phyloP scores from a whole-genome alignment of 2,113 vertebrate genomes.

The Thunnus maccoyii region DNA sequence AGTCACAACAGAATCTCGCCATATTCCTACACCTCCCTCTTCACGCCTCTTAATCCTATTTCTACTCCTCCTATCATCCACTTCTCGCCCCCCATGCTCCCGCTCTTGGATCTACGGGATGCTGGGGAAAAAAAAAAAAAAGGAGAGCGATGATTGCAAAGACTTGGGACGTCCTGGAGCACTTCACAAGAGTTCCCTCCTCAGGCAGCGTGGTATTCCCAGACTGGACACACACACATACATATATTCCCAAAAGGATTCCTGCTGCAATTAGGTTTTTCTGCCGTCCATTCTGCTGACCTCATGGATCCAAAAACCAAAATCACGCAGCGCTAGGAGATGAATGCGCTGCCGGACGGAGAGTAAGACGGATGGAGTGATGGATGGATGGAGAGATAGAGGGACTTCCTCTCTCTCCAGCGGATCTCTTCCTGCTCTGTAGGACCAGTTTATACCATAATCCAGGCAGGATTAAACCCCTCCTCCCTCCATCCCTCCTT shows the following conservation, averaged over 20 bases:
- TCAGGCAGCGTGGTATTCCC: background rate
- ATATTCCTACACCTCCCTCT: conserved; percentile 54
- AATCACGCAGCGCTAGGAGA: conserved; percentile 12
- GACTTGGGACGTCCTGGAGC: conserved; percentile 12
- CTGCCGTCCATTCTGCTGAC: conserved; percentile 17
- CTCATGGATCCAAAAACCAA: conserved; percentile 21
- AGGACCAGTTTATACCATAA: conserved; percentile 80
- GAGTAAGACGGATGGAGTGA: conserved; percentile 38
- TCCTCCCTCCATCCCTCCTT: conserved; percentile 70
- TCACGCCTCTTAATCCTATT: conserved; percentile 25
- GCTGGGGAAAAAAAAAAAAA: background rate
- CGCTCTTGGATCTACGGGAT: conserved; percentile 5
- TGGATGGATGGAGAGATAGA: conserved; percentile 31
- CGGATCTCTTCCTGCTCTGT: conserved; percentile 65
- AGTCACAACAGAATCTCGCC: conserved; percentile 44
- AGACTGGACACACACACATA: conserved; percentile 4
- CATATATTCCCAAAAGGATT: conserved; percentile 8
- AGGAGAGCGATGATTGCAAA: background rate
- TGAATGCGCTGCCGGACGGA: conserved; percentile 8
- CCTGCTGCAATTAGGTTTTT: conserved; percentile 1
- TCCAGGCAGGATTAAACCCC: conserved; percentile 84
- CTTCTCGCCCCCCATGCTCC: conserved; percentile 20
- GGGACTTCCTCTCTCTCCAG: conserved; percentile 62
- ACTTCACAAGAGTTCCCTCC: conserved; percentile 31
- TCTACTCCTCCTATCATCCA: conserved; percentile 58